Evolutionary conservation across 2,797 vertebrate species (phyloP).

Genomic region (Chiropotes sagulatus): DNA sequence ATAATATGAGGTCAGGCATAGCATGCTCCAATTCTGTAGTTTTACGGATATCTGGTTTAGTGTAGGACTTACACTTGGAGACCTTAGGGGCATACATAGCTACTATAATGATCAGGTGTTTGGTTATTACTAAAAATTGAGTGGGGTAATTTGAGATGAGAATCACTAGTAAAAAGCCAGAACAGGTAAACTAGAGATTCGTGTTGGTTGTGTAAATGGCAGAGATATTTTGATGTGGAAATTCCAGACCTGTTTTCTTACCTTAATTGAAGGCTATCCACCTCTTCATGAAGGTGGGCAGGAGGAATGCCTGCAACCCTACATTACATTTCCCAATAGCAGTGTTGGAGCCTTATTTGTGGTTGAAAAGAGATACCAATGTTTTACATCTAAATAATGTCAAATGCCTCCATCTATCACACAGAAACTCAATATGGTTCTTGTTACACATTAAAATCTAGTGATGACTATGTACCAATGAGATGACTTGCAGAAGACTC

Average conservation of each 20-base stretch:
- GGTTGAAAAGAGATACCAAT: not conserved
- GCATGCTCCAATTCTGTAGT: not conserved
- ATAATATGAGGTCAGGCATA: not conserved
- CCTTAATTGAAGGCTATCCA: not conserved
- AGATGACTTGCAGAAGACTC: not conserved
- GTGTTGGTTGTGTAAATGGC: not conserved
- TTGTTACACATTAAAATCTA: not conserved
- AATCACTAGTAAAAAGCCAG: not conserved
- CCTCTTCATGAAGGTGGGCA: not conserved
- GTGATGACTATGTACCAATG: not conserved
- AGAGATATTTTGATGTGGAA: not conserved
- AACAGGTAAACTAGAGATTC: not conserved
- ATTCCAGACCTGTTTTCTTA: not conserved
- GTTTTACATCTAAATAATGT: not conserved
- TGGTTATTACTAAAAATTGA: not conserved
- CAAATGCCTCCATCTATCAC: not conserved
- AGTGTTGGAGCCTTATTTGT: not conserved
- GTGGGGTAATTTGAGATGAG: not conserved
- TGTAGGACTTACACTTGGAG: not conserved
- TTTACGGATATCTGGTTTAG: slow-evolving; percentile 5
- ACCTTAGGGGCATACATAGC: not conserved
- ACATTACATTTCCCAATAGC: not conserved
- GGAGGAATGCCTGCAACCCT: not conserved
- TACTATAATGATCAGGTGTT: not conserved
- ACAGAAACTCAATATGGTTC: not conserved